Percentiles rank a stretch among this genome's conserved stretches.
These are phyloP conservation scores for Martes flavigula DNA, from an alignment of 2,797 vertebrate genomes.

Conservation along the genomic window DNA sequence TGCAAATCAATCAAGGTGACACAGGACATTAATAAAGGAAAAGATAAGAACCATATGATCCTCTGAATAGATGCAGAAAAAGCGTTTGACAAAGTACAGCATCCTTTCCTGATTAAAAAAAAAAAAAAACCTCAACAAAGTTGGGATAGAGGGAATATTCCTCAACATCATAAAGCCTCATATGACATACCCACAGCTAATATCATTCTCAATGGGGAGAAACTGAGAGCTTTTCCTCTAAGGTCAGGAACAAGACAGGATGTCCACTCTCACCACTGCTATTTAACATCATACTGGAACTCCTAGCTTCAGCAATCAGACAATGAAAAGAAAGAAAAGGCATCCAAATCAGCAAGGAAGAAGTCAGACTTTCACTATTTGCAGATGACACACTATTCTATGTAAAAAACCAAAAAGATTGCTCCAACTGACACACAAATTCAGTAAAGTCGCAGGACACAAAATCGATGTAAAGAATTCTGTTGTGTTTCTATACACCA, in stretches of 20 bases:
- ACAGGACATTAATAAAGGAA: not conserved
- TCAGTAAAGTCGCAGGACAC: not conserved
- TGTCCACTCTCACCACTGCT: not conserved
- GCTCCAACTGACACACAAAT: not conserved
- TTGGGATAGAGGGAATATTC: not conserved
- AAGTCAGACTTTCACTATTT: not conserved
- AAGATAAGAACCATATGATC: not conserved
- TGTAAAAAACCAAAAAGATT: not conserved
- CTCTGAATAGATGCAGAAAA: not conserved
- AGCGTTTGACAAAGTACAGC: not conserved
- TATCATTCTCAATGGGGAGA: not conserved
- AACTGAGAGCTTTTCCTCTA: not conserved
- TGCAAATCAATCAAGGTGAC: not conserved
- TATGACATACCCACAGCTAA: not conserved
- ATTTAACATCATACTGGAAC: not conserved
- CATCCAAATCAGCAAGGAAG: not conserved
- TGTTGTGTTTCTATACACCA: not conserved
- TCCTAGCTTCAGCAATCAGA: not conserved
- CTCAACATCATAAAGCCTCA: not conserved
- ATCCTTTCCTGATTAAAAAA: not conserved
- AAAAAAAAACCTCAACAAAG: not conserved
- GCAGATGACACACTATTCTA: not conserved
- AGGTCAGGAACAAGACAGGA: not conserved
- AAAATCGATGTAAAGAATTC: not conserved
- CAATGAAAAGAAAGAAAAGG: not conserved